phyloP scores from a whole-genome alignment of 2,888 invertebrate genomes.

The Lutraria lutraria region DNA sequence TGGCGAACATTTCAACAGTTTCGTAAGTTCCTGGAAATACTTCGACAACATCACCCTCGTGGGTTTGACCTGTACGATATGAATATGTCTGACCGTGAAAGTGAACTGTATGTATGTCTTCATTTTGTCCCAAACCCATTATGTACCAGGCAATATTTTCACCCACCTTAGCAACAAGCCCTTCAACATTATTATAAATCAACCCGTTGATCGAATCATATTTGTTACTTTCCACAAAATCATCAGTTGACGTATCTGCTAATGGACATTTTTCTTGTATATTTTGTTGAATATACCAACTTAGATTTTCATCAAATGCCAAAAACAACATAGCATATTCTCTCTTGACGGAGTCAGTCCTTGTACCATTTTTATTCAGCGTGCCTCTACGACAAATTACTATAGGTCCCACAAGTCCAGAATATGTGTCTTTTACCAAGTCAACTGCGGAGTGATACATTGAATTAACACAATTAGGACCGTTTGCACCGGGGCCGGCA shows the following conservation, averaged over 20 bases:
- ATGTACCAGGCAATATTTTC: slow-evolving; percentile 78
- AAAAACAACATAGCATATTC: slow-evolving; percentile 80
- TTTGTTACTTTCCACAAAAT: slow-evolving; percentile 73
- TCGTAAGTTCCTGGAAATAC: slow-evolving; percentile 73
- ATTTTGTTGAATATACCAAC: slow-evolving; percentile 81
- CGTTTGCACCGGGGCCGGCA: slow-evolving; percentile 73
- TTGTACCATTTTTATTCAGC: slow-evolving; percentile 55
- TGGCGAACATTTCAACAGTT: slow-evolving; percentile 73
- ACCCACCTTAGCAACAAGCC: slow-evolving; percentile 65
- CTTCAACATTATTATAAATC: slow-evolving; percentile 72
- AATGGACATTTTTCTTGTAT: slow-evolving; percentile 70
- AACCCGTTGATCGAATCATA: slow-evolving; percentile 76
- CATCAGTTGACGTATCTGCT: slow-evolving; percentile 49
- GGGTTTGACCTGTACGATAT: slow-evolving; percentile 58
- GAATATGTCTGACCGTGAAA: slow-evolving; percentile 75
- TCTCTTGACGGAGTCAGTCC: slow-evolving; percentile 72
- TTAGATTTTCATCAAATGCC: slow-evolving; percentile 80
- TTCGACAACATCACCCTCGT: slow-evolving; percentile 71
- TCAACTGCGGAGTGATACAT: slow-evolving; percentile 80
- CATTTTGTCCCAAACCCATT: slow-evolving; percentile 70
- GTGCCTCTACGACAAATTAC: slow-evolving; percentile 73
- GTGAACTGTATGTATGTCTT: slow-evolving; percentile 74
- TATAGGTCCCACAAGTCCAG: slow-evolving; percentile 76
- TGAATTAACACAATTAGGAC: slow-evolving; percentile 76
- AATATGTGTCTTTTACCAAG: slow-evolving; percentile 71